Evolutionary conservation across 2,888 invertebrate species (phyloP), one percentile per base, ranked within the genome.

Genomic region (Patella ulyssiponensis): DNA sequence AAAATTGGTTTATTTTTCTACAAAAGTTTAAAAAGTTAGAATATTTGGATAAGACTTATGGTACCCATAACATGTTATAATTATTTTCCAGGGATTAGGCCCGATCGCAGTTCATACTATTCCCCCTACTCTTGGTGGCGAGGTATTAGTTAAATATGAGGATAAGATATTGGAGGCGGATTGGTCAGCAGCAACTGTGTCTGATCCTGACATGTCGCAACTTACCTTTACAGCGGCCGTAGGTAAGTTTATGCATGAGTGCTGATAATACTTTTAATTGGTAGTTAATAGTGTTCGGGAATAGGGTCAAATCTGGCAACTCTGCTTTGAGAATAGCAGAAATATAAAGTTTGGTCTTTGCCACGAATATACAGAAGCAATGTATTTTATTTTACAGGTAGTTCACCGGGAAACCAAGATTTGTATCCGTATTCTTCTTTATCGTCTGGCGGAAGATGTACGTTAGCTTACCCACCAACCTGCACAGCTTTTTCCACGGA

Each of bases 401-500:
- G 64, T 64, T 11, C 20, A 12, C 2, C 20, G 14, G 64, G 64
- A 20, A 23, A 2, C 17, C n/a, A 64, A 23, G 64, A 64, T 17
- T 3, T 64, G 12, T 20, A 23, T 23, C 64, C 64, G 3, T 64
- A 23, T 23, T 23, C 64, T 23, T 64, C 20, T 0, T 11, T 23
- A 23, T 64, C 23, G 11, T 9, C 20, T 12, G 64, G 69, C 3
- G 69, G 53, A 23, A 23, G 71, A 17, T 77, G 74, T 69, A 23
- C 20, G n/a, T n/a, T 56, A 17, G 27, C 74, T 52, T 71, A 69
- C 12, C 80, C 78, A 53, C 44, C 44, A 44, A 33, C 76, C 15
- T 82, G 82, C 71, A 71, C 77, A 17, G 20, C 77, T 54, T 69
- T 82, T 5, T 12, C 69, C 70, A 17, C 74, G 52, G 53, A 72